phyloP scores from a whole-genome alignment of 2,113 vertebrate genomes.

The Anhinga anhinga region DNA sequence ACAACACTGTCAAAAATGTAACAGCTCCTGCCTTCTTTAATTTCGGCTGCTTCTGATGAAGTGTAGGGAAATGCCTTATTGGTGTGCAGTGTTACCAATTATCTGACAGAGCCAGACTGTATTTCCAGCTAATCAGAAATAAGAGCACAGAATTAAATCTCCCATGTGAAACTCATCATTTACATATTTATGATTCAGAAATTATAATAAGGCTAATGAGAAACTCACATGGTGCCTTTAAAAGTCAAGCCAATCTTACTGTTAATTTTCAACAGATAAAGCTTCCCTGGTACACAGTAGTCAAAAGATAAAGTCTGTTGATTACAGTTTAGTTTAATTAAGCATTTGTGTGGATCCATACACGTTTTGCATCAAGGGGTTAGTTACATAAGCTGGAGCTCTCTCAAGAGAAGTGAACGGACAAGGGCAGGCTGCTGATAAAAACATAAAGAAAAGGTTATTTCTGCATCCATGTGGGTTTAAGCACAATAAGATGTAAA shows the following conservation, averaged over 20 bases:
- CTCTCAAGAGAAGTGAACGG: background rate
- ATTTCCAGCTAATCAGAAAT: slow-evolving; percentile 87
- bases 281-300: slow-evolving; percentile 49
- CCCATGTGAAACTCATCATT: slow-evolving; percentile 81
- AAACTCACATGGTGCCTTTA: slow-evolving; percentile 74
- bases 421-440: background rate
- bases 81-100: slow-evolving; percentile 87
- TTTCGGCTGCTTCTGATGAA: slow-evolving; percentile 77
- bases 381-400: slow-evolving; percentile 6
- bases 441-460: background rate
- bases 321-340: slow-evolving; percentile 73
- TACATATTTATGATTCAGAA: slow-evolving; percentile 90
- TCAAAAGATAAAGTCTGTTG: slow-evolving; percentile 64
- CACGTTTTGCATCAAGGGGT: background rate
- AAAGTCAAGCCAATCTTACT: slow-evolving; percentile 78
- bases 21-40: slow-evolving; percentile 74
- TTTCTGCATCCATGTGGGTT: background rate
- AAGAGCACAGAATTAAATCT: slow-evolving; percentile 85
- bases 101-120: slow-evolving; percentile 80
- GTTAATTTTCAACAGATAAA: slow-evolving; percentile 76
- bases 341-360: slow-evolving; percentile 39
- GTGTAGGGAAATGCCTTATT: slow-evolving; percentile 81
- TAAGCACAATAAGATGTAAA: background rate
- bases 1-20: slow-evolving; percentile 79
- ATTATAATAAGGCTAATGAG: slow-evolving; percentile 89